Base-by-base conservation (phyloP, 2,113 vertebrate species). In the Oncorhynchus masou region DNA sequence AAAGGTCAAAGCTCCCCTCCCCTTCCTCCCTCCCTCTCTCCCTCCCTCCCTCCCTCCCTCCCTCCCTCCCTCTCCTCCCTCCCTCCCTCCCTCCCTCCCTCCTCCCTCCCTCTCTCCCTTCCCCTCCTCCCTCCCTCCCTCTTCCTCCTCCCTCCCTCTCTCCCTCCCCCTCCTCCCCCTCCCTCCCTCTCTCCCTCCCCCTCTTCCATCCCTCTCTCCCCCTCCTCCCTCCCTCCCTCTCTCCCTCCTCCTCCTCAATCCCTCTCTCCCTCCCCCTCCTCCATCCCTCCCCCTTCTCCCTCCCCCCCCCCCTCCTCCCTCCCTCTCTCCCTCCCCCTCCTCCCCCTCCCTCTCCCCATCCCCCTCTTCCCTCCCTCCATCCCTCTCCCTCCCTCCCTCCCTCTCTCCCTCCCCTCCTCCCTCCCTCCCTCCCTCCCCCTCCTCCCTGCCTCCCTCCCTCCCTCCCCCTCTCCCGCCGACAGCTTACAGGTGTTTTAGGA, bases 201-300 rank as follows among this genome's bases (percentile, higher is more conserved):
- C 2, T 0, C 27, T 2, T 0, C 2, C 2, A 0, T 0, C 25
- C 2, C 2, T 0, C 2, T 1, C 2, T 1, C 25, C 2, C 1
- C 25, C 2, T 0, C 2, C 2, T 2, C 25, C 25, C 25, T 25
- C 25, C 25, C 25, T 25, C 25, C 25, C 25, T 25, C 25, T 25
- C 25, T 25, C 1, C 25, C 25, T 2, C 25, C 25, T 2, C 1
- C 25, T 25, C 25, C 1, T 25, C 25, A 1, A 1, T 25, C 25
- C 25, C 25, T 25, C 25, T 0, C 25, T 2, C 25, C 25, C 25
- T 25, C 25, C 1, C 25, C 0, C 25, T 1, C 25, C 6, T 2
- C 49, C 2, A 0, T 3, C 25, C 25, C 64, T 13, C 24, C n/a
- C n/a, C n/a, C n/a, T n/a, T 25, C 62, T 24, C 62, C 1, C 62